phyloP scores from a whole-genome alignment of 2,888 invertebrate genomes.

The Stenoptilia bipunctidactyla region DNA sequence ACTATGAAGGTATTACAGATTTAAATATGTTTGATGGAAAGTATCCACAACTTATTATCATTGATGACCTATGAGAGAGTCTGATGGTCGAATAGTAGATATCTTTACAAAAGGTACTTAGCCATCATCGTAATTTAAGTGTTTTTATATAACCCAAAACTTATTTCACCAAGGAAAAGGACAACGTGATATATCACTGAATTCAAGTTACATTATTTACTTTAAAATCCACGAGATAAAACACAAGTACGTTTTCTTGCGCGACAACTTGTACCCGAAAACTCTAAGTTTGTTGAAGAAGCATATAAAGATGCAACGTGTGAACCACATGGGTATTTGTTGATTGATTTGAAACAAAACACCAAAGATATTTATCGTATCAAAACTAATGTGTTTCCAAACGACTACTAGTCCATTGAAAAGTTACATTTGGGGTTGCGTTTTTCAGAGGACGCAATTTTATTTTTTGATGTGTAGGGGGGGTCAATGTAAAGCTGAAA shows the following conservation, averaged over 20 bases:
- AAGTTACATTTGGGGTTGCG: too few relatives aligned
- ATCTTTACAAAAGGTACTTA: conserved; percentile 21
- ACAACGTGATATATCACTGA: conserved; percentile 19
- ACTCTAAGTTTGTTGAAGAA: conserved; percentile 19
- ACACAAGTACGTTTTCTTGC: conserved; percentile 19
- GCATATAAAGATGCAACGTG: conserved; percentile 20
- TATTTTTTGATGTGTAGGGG: too few relatives aligned
- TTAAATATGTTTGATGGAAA: conserved; percentile 3
- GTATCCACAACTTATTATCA: conserved; percentile 18
- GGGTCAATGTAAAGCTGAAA: too few relatives aligned
- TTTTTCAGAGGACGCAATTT: too few relatives aligned
- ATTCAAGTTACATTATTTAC: conserved; percentile 19
- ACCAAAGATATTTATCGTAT: conserved; percentile 15
- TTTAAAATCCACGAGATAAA: too few relatives aligned
- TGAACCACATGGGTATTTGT: conserved; percentile 20
- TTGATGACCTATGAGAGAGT: conserved; percentile 25
- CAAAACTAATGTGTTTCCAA: conserved; percentile 11
- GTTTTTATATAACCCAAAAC: conserved; percentile 22
- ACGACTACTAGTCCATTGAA: too few relatives aligned
- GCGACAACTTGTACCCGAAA: conserved; percentile 20
- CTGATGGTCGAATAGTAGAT: conserved; percentile 21
- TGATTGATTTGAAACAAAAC: conserved; percentile 20
- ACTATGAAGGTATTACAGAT: background rate
- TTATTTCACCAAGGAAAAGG: conserved; percentile 20
- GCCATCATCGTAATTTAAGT: conserved; percentile 21